Conservation (phyloP, 2,888 invertebrate genomes). For the Platycheirus albimanus region DNA sequence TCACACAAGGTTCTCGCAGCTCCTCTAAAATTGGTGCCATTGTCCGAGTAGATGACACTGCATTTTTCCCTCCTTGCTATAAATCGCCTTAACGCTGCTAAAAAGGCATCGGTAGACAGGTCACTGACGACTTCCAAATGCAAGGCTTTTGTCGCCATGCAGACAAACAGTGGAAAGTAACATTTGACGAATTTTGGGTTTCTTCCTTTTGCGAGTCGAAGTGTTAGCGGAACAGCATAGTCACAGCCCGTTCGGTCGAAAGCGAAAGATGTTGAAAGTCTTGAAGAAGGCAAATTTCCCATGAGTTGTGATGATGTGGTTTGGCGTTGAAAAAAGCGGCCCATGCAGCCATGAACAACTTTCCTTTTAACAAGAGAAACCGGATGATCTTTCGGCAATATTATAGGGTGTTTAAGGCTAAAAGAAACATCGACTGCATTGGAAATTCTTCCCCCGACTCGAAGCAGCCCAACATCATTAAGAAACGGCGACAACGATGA, state of each 20-base stretch:
- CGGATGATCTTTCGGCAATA: neutral
- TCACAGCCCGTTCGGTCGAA: neutral
- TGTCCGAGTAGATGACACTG: no score
- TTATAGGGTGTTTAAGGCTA: neutral
- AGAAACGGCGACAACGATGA: neutral
- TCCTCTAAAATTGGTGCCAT: no score
- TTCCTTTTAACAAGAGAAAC: neutral
- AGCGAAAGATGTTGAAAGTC: no score
- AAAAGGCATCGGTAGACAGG: no score
- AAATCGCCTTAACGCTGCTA: no score
- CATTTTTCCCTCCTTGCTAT: no score
- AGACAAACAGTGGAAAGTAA: no score
- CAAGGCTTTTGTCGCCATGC: no score
- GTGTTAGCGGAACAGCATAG: neutral
- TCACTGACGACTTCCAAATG: no score
- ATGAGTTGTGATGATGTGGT: neutral
- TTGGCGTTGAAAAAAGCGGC: no score
- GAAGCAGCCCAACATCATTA: neutral
- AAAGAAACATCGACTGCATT: neutral
- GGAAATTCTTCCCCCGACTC: neutral
- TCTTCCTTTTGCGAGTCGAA: neutral
- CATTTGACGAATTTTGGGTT: neutral
- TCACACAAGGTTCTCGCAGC: no score
- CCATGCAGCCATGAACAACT: neutral
- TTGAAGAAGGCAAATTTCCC: no score